Evolutionary conservation across 2,888 invertebrate genomes (phyloP).

Genomic region (Oxytorus armatus): DNA sequence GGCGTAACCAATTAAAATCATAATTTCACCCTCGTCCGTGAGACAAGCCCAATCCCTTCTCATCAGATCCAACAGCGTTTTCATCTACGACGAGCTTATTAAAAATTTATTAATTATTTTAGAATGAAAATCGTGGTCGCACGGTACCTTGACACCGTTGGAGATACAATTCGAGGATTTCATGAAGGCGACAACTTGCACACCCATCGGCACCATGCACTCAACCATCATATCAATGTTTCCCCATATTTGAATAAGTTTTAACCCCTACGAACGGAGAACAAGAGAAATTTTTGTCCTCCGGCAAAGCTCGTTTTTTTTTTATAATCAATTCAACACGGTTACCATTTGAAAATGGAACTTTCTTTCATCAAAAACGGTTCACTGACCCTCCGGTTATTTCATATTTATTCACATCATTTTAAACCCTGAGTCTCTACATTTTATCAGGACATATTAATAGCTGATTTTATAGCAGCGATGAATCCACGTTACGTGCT

Average conservation of each 20-base stretch:
- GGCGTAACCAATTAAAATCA: constrained; percentile 44
- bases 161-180: constrained; percentile 50
- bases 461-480: no score
- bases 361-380: no score
- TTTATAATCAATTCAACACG: no score
- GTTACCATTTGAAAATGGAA: no score
- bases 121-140: no score
- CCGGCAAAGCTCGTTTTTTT: not conserved
- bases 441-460: no score
- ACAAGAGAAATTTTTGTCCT: not conserved
- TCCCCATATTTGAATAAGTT: constrained; percentile 45
- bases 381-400: no score
- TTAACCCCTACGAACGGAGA: constrained; percentile 39
- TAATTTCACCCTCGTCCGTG: constrained; percentile 44
- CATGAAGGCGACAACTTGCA: constrained; percentile 53
- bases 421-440: no score
- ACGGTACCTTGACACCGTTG: constrained; percentile 48
- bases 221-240: constrained; percentile 57
- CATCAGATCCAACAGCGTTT: constrained; percentile 42
- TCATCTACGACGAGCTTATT: constrained; percentile 54
- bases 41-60: constrained; percentile 50
- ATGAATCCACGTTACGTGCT: no score
- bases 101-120: no score
- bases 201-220: constrained; percentile 63
- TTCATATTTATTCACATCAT: no score